These are phyloP conservation scores for Drosophila pectinifera DNA, from an alignment of 1,140 invertebrate species.

Conservation along the genomic window DNA sequence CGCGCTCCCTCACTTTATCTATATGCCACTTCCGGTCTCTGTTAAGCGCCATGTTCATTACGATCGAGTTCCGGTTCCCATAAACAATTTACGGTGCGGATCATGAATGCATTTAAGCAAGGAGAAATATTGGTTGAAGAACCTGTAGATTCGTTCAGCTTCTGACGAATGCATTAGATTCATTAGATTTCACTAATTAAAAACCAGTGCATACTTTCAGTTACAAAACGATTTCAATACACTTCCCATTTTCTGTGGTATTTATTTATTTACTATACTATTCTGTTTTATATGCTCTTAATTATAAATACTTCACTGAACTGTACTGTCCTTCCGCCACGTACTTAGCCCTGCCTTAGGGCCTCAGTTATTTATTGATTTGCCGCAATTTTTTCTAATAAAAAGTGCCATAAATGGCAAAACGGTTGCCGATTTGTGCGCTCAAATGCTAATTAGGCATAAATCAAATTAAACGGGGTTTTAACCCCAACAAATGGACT, in stretches of 20 bases:
- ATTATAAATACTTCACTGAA: too few species aligned
- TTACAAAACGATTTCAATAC: too few species aligned
- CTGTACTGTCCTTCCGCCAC: neutral
- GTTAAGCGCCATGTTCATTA: slow-evolving; percentile 15
- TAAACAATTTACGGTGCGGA: neutral
- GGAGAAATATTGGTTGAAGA: too few species aligned
- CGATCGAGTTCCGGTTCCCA: slow-evolving; percentile 22
- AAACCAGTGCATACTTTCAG: too few species aligned
- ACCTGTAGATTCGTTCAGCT: too few species aligned
- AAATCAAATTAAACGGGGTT: slow-evolving; percentile 30
- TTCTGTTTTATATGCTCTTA: too few species aligned
- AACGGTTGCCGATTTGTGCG: slow-evolving; percentile 17
- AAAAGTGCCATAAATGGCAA: slow-evolving; percentile 14
- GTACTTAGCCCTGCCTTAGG: neutral
- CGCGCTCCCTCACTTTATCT: slow-evolving; percentile 4
- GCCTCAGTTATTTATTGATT: slow-evolving; percentile 15
- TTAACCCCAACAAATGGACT: neutral
- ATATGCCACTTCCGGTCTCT: neutral
- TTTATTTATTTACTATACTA: neutral
- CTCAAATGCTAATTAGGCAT: slow-evolving; percentile 34
- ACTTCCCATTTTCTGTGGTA: too few species aligned
- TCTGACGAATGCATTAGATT: too few species aligned
- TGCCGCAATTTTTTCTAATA: slow-evolving; percentile 7
- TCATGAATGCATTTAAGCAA: neutral
- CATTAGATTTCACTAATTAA: too few species aligned